These are phyloP conservation scores for Drosophila ironensis DNA, from an alignment of 1,140 invertebrate species.

Conservation along the genomic window DNA sequence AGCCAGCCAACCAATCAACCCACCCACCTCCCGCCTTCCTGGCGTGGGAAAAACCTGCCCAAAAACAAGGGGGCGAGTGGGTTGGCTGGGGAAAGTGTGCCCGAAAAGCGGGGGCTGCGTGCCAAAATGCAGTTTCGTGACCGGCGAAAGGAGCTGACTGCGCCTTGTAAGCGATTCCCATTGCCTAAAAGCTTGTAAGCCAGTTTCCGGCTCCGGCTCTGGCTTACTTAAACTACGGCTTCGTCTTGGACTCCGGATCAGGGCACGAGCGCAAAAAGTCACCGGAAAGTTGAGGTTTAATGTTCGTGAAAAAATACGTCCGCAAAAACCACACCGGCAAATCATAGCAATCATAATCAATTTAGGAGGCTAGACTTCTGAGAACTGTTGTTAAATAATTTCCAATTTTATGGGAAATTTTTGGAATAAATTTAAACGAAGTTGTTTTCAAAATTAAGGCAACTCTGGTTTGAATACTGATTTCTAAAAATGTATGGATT, in stretches of 20 bases:
- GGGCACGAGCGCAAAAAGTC: slow-evolving; percentile 5
- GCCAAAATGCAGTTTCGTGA: slow-evolving; percentile 73
- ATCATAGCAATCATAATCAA: slow-evolving; percentile 10
- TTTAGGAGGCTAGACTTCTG: background rate
- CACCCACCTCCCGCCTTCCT: background rate
- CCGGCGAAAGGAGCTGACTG: slow-evolving; percentile 37
- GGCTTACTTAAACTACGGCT: slow-evolving; percentile 23
- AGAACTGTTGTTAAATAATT: background rate
- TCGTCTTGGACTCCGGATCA: slow-evolving; percentile 3
- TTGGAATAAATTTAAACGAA: no score
- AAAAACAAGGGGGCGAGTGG: background rate
- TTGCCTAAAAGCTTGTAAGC: slow-evolving; percentile 80
- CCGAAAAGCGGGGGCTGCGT: slow-evolving; percentile 62
- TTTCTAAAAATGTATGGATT: no score
- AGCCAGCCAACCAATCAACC: no score
- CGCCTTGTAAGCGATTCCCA: slow-evolving; percentile 71
- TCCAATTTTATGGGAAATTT: background rate
- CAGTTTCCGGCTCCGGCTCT: slow-evolving; percentile 62
- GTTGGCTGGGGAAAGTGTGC: slow-evolving; percentile 14
- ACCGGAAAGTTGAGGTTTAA: slow-evolving; percentile 27
- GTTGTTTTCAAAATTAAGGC: no score
- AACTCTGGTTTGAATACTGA: no score
- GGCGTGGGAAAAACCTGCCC: slow-evolving; percentile 68
- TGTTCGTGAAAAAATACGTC: background rate
- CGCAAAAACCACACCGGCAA: slow-evolving; percentile 5